Evolutionary conservation across 1,140 invertebrate genomes (phyloP).

Genomic region (Uloborus diversus): DNA sequence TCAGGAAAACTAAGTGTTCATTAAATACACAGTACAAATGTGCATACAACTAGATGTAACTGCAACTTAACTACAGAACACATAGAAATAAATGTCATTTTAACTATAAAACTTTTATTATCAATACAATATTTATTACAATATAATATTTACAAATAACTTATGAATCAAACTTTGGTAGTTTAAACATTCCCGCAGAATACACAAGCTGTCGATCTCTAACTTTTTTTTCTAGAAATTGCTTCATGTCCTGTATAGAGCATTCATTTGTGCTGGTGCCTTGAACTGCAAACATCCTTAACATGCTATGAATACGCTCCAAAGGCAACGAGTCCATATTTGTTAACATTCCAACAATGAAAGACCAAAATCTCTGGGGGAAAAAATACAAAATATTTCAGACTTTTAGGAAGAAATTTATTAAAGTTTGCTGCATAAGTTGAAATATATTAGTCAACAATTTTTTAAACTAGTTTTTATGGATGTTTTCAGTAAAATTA

Average conservation of each 20-base stretch:
- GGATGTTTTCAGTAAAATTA: slow-evolving; percentile 49
- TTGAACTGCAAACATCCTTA: slow-evolving; percentile 92
- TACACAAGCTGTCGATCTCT: slow-evolving; percentile 86
- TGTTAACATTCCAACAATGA: slow-evolving; percentile 95
- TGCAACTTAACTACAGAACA: no score
- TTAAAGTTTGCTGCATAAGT: no score
- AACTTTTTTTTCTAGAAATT: slow-evolving; percentile 93
- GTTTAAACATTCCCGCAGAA: slow-evolving; percentile 84
- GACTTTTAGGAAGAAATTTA: no score
- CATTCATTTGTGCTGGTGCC: slow-evolving; percentile 86
- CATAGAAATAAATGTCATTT: no score
- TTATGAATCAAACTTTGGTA: slow-evolving; percentile 64
- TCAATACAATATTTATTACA: no score
- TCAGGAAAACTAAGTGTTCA: no score
- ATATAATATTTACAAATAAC: no score
- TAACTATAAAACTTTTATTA: no score
- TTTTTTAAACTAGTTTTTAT: slow-evolving; percentile 59
- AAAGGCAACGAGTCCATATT: slow-evolving; percentile 92
- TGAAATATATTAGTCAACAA: slow-evolving; percentile 43
- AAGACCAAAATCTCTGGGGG: slow-evolving; percentile 92
- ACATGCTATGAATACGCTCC: slow-evolving; percentile 95
- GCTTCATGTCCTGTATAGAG: slow-evolving; percentile 83
- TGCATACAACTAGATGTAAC: no score
- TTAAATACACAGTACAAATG: no score
- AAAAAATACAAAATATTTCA: no score